Base-by-base conservation (phyloP, 1,140 invertebrate genomes). In the Hesperophylax magnus region DNA sequence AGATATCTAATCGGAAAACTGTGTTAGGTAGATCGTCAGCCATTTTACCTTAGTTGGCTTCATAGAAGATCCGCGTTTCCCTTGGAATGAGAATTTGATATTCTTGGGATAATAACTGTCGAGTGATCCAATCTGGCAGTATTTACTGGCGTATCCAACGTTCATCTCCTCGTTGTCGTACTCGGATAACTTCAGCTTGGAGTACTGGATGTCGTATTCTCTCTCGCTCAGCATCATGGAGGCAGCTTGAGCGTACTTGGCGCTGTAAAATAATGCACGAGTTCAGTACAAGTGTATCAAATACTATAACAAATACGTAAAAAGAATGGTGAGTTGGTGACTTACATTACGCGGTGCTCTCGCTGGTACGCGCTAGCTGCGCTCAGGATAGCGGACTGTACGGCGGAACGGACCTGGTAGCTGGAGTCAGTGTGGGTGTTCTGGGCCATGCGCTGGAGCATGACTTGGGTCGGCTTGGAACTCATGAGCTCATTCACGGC, bases 391-490 rank as follows among this genome's bases (percentile, higher is more conserved):
- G 87, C 86, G 52, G 92, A 91, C 84, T 93, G 92, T 14, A 95
- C 90, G 3, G 90, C 91, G 58, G 92, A 89, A 77, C 91, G 92
- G 0, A 95, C 93, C 31, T 94, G 90, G 24, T 89, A 87, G 84
- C 89, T 92, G 0, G 87, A 87, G 84, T 95, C 94, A 52, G 89
- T 86, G 79, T 93, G 91, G 3, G 93, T 95, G 85, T 91, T 92
- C 81, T 92, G 84, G 60, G 94, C 94, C 91, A 95, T 93, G 56
- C 90, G 88, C 86, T 93, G 92, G 83, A 95, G 91, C 90, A 94
- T 93, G 8, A 85, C 86, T 18, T 87, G 84, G 0, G 93, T 89
- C 15, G 94, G 94, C 56, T 91, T 87, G 47, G 91, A 89, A 61
- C 87, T 89, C 86, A 94, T 91, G 14, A 91, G 86, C 17, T 90